Conservation (phyloP, 2,888 invertebrate genomes). For the Ophion ellenae region DNA sequence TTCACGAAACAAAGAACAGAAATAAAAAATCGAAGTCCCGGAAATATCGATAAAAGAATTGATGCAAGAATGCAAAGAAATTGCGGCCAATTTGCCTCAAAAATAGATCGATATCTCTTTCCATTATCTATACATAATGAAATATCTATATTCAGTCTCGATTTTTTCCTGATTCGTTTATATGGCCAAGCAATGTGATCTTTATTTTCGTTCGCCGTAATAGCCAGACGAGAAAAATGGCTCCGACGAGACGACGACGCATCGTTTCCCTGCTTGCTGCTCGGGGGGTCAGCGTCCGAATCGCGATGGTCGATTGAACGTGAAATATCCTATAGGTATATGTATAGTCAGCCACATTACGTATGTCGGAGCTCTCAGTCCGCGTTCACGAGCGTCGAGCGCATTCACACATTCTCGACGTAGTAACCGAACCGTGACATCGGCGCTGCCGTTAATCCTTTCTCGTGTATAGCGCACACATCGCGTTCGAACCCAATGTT, state of each 20-base stretch:
- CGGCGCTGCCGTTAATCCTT: conserved; percentile 66
- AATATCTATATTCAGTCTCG: too few species aligned
- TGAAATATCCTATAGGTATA: conserved; percentile 35
- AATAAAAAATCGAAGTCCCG: too few species aligned
- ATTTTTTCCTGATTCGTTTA: too few species aligned
- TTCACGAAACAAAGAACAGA: too few species aligned
- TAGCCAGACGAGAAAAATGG: not conserved
- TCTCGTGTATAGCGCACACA: conserved; percentile 56
- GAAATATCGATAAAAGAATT: too few species aligned
- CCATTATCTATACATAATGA: too few species aligned
- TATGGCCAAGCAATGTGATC: not conserved
- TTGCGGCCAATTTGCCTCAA: too few species aligned
- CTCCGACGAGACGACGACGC: not conserved
- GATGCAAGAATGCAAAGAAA: too few species aligned
- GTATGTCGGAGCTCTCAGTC: conserved; percentile 61
- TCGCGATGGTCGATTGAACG: not conserved
- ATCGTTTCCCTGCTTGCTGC: not conserved
- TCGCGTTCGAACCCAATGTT: conserved; percentile 26
- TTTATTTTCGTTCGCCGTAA: not conserved
- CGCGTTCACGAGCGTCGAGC: conserved; percentile 37
- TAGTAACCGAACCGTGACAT: conserved; percentile 70
- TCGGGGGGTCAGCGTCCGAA: not conserved
- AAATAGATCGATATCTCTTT: too few species aligned
- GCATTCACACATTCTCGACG: conserved; percentile 53
- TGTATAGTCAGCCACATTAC: conserved; percentile 43